Evolutionary conservation across 2,113 vertebrate genomes (phyloP), one percentile per base, ranked within the genome.

Genomic region (Pitta sordida): DNA sequence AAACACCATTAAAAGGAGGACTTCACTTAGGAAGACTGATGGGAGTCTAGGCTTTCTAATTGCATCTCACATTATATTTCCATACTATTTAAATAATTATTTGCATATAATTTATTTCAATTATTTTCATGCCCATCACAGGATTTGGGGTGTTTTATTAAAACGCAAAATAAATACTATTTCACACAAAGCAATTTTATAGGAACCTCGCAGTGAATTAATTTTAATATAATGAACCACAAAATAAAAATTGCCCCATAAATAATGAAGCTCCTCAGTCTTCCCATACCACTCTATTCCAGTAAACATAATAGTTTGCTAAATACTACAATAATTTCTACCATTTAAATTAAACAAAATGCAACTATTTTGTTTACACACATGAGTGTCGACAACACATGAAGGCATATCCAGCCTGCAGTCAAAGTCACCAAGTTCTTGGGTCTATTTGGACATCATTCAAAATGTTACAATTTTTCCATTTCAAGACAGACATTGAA

Each of bases 161-260:
- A 85, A 92, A 90, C 17, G 37, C 51, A 92, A 80, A 93, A 92
- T 67, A 95, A 94, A 95, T 32, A 87, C 17, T 48, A 77, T 58
- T 91, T 94, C 5, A 36, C 30, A 76, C 43, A 77, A 91, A 76
- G 37, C 23, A 65, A 67, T 94, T 90, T 91, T 77, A 91, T 39
- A 84, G 53, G 52, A 71, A 79, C 19, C 56, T 84, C 29, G 6
- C 34, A 53, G 22, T 59, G 84, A 94, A 89, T 92, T 92, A 91
- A 93, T 92, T 87, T 21, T 43, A 77, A 63, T 65, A 79, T 30
- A 86, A 78, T 4, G 53, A 86, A 82, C 41, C 7, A 51, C 75
- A 91, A 87, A 87, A 93, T 75, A 89, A 89, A 94, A 94, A 73
- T 11, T 53, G 37, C 7, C 16, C 41, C 63, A 65, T 53, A 82